These are phyloP conservation scores for Tetheella fluctuosa DNA, from an alignment of 2,888 invertebrate genomes.

Conservation along the genomic window DNA sequence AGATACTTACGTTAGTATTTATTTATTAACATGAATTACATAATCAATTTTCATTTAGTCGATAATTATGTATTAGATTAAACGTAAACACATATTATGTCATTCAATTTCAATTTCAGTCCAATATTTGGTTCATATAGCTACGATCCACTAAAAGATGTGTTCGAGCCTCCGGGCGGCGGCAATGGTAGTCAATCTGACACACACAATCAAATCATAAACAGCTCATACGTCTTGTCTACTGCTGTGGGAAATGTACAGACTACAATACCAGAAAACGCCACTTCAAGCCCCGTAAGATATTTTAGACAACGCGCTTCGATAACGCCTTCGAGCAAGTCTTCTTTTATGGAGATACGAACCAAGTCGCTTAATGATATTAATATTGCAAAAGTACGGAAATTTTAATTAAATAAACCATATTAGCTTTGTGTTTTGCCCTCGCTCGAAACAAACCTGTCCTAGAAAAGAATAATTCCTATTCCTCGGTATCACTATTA, in stretches of 20 bases:
- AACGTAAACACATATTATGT: no score
- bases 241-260: not conserved
- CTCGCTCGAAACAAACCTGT: no score
- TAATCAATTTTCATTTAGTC: no score
- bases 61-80: no score
- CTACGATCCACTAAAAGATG: slow-evolving; percentile 41
- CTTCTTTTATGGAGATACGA: slow-evolving; percentile 2
- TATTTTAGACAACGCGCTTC: not conserved
- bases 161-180: slow-evolving; percentile 32
- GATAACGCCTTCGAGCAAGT: not conserved
- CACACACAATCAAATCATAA: not conserved
- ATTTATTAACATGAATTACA: no score
- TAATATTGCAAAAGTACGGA: not conserved
- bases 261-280: not conserved
- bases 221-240: not conserved
- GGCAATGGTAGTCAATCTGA: not conserved
- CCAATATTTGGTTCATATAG: slow-evolving; percentile 55
- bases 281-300: not conserved
- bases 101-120: slow-evolving; percentile 38
- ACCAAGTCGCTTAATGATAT: not conserved
- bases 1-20: no score
- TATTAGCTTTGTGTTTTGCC: no score
- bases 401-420: not conserved
- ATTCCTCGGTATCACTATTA: no score
- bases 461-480: no score